phyloP scores from a whole-genome alignment of 2,797 vertebrate genomes.

The Sebastiscus tertius region DNA sequence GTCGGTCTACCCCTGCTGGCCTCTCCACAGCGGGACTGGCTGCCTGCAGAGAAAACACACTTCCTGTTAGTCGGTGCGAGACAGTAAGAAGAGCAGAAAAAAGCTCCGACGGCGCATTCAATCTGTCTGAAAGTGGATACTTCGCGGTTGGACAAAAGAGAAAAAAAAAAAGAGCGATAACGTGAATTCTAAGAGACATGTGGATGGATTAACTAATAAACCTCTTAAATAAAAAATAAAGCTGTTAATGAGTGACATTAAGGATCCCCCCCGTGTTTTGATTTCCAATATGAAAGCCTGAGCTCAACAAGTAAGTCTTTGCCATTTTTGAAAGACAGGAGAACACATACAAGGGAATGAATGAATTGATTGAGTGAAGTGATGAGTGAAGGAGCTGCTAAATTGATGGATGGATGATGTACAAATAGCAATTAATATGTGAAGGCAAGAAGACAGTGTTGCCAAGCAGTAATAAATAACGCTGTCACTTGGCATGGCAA shows the following conservation, averaged over 20 bases:
- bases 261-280: neutral
- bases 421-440: conserved; percentile 58
- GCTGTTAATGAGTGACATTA: neutral
- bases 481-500: conserved; percentile 31
- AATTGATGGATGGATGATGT: conserved; percentile 53
- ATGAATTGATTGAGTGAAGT: conserved; percentile 29
- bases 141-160: neutral
- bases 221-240: neutral
- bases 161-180: neutral
- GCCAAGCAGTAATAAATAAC: conserved; percentile 58
- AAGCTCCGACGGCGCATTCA: neutral
- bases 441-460: conserved; percentile 43
- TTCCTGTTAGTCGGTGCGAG: conserved; percentile 16
- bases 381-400: conserved; percentile 37
- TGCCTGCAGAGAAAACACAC: conserved; percentile 60
- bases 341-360: neutral
- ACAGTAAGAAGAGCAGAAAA: neutral
- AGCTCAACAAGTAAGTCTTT: conserved; percentile 8
- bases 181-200: neutral
- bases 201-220: conserved; percentile 1
- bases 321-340: conserved; percentile 1
- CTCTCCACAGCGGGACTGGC: conserved; percentile 51
- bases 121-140: neutral
- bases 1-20: conserved; percentile 50
- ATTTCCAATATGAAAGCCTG: neutral